phyloP scores from a whole-genome alignment of 1,140 invertebrate species.

The Sitobion miscanthi region DNA sequence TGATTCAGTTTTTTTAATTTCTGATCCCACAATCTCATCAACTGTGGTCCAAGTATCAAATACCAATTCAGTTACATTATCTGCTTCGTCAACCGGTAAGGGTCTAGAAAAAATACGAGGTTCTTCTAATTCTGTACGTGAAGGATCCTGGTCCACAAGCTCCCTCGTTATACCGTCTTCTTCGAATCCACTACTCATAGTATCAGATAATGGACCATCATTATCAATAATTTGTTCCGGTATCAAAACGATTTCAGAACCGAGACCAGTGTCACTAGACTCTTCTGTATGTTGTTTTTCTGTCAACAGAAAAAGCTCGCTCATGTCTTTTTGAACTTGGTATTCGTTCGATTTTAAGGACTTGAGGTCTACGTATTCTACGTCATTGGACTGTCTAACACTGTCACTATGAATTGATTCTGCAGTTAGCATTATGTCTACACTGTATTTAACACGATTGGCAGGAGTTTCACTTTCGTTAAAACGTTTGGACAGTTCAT shows the following conservation, averaged over 20 bases:
- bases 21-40: neutral
- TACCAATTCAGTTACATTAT: constrained; percentile 51
- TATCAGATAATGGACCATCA: constrained; percentile 9
- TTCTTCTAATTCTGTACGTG: neutral
- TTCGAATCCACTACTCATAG: constrained; percentile 21
- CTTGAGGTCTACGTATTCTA: constrained; percentile 15
- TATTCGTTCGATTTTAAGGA: neutral
- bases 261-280: neutral
- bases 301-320: constrained; percentile 9
- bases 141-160: neutral
- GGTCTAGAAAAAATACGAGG: constrained; percentile 47
- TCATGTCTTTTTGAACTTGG: constrained; percentile 24
- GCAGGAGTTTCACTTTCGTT: constrained; percentile 18
- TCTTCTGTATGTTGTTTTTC: constrained; percentile 46
- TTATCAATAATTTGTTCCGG: constrained; percentile 1
- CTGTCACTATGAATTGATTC: constrained; percentile 37
- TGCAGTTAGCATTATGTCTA: constrained; percentile 38
- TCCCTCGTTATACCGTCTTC: neutral
- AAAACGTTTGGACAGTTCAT: constrained; percentile 29
- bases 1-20: neutral
- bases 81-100: neutral
- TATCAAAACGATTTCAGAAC: neutral
- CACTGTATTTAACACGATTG: constrained; percentile 3
- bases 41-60: constrained; percentile 47
- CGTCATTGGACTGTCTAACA: neutral